These are phyloP conservation scores for Phaonia tiefii DNA, from an alignment of 2,888 invertebrate species.

Conservation along the genomic window DNA sequence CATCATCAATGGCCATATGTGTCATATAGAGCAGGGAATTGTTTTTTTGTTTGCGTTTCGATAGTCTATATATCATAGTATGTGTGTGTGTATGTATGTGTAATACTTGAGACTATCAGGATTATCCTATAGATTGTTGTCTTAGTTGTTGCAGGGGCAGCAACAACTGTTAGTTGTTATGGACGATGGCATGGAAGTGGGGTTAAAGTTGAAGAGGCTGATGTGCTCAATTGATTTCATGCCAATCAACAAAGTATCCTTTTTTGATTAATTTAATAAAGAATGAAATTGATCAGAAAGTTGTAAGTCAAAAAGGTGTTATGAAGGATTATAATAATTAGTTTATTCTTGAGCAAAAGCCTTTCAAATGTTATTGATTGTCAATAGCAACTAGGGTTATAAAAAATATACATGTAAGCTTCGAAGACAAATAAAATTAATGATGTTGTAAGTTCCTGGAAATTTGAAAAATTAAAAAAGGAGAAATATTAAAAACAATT, in stretches of 20 bases:
- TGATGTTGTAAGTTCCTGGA: too few species aligned
- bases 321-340: not conserved
- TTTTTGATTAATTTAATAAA: not conserved
- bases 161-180: not conserved
- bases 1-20: constrained; percentile 52
- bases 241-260: not conserved
- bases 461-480: too few species aligned
- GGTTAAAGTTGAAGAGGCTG: not conserved
- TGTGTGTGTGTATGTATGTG: constrained; percentile 29
- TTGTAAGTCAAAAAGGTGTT: not conserved
- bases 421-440: too few species aligned
- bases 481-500: too few species aligned
- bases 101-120: constrained; percentile 33
- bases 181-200: too few species aligned
- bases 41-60: too few species aligned
- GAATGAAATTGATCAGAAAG: not conserved
- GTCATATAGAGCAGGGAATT: constrained; percentile 13
- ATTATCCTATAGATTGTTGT: constrained; percentile 43
- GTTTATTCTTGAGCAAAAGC: too few species aligned
- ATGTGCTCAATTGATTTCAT: not conserved
- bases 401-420: too few species aligned
- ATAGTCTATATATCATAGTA: too few species aligned
- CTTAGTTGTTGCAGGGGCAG: not conserved
- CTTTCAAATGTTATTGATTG: too few species aligned
- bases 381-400: too few species aligned